Evolutionary conservation across 1,140 invertebrate species (phyloP), one percentile per base, ranked within the genome.

Genomic region (Halyomorpha halys): DNA sequence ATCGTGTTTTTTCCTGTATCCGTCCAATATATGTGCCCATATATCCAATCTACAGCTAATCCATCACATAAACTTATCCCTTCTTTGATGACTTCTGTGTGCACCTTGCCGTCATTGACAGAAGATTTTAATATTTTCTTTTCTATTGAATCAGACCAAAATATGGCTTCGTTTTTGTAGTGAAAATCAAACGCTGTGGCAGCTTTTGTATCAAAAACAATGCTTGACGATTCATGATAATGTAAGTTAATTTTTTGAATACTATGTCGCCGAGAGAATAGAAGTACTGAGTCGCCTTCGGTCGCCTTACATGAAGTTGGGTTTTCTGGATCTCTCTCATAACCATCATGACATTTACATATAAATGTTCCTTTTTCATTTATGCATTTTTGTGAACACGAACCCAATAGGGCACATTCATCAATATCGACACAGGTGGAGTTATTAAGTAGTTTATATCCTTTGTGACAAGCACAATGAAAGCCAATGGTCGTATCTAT

Each of bases 311-410:
- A 90, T n/a, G 86, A 79, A 2, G 87, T 90, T 61, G 84, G 79
- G 72, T 93, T 86, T 23, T 84, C 80, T 0, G 89, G 89, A 74
- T 94, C 91, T 61, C 87, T 76, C 61, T 86, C 82, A 74, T 98
- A 99, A 11, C 93, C 94, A 0, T 80, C 71, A 44, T 86, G 78
- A 73, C 97, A 99, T 69, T 88, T 85, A 74, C 97, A 99, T 74
- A 96, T 95, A 77, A 87, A 97, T 4, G 83, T 82, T 0, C 94
- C 95, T 65, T 91, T 89, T 69, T 88, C 86, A 74, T 98, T 98
- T 59, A 84, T 81, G 74, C 95, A 98, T 54, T 84, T 80, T 74
- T 98, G 94, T 0, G 95, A 97, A 73, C 96, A 99, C 1, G 83
- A 82, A 1, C 93, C 94, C 0, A 87, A 84, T 56, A 87, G 82